A percentile compares a stretch with the other conserved stretches of the same genome.
Evolutionary conservation across 2,113 vertebrate species (phyloP).

Genomic region (Anthoscopus minutus): DNA sequence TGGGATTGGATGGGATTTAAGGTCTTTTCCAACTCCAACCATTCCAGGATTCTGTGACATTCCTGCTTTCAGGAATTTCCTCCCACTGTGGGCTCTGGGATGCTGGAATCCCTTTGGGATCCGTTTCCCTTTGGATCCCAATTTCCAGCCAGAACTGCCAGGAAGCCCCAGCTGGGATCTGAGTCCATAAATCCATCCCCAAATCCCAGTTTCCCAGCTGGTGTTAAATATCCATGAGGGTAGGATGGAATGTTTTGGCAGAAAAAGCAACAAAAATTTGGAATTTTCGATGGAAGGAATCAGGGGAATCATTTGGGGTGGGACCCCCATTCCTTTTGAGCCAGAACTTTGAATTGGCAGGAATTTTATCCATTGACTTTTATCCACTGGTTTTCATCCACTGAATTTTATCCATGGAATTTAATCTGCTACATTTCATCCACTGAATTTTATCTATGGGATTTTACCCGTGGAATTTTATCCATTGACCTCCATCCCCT

Average conservation of each 20-base stretch:
- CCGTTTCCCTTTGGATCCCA: not conserved
- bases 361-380: not conserved
- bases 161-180: not conserved
- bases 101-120: not conserved
- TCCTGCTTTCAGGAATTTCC: not conserved
- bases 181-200: not conserved
- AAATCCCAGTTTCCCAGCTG: not conserved
- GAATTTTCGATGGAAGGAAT: rapidly evolving
- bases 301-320: not conserved
- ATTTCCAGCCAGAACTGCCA: rapidly evolving
- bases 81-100: rapidly evolving
- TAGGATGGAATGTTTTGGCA: not conserved
- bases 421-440: rapidly evolving
- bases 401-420: rapidly evolving
- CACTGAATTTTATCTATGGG: rapidly evolving
- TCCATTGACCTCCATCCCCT: not conserved
- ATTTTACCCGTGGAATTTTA: too few species aligned
- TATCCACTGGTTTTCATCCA: rapidly evolving
- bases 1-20: not conserved
- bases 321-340: rapidly evolving
- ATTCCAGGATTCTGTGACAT: not conserved
- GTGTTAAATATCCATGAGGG: not conserved
- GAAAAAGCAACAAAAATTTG: rapidly evolving
- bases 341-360: not conserved
- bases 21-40: not conserved